phyloP scores from a whole-genome alignment of 2,797 vertebrate genomes.

The Crotalus adamanteus region DNA sequence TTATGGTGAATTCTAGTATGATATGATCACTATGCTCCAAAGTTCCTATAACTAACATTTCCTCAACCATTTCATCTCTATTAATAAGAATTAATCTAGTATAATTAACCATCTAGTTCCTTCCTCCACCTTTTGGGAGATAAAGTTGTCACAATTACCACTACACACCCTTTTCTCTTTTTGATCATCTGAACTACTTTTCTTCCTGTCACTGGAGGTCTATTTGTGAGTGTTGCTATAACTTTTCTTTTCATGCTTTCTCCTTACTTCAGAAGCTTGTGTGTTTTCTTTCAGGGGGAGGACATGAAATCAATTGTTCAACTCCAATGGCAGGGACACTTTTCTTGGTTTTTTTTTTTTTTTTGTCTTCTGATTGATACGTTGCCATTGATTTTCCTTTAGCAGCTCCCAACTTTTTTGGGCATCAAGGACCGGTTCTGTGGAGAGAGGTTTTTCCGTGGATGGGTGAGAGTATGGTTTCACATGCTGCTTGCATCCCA shows the following conservation, averaged over 20 bases:
- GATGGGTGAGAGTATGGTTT: not conserved
- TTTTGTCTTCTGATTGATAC: not conserved
- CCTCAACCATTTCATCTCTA: not conserved
- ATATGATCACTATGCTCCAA: not conserved
- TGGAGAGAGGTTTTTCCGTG: not conserved
- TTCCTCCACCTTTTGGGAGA: not conserved
- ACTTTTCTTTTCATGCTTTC: not conserved
- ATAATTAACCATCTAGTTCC: not conserved
- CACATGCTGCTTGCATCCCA: not conserved
- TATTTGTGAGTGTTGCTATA: not conserved
- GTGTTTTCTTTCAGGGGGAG: not conserved
- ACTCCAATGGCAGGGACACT: not conserved
- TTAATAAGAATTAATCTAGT: not conserved
- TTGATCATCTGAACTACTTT: not conserved
- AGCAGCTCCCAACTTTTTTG: not conserved
- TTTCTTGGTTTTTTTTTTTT: not conserved
- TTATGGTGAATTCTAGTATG: not conserved
- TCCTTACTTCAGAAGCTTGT: not conserved
- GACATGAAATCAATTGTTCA: not conserved
- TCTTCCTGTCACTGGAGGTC: not conserved
- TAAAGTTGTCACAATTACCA: not conserved
- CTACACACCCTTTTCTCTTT: not conserved
- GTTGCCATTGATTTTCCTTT: not conserved
- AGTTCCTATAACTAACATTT: not conserved
- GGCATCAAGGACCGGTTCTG: not conserved